These are phyloP conservation scores for Lycia hirtaria DNA, from an alignment of 2,888 invertebrate genomes.

Conservation along the genomic window DNA sequence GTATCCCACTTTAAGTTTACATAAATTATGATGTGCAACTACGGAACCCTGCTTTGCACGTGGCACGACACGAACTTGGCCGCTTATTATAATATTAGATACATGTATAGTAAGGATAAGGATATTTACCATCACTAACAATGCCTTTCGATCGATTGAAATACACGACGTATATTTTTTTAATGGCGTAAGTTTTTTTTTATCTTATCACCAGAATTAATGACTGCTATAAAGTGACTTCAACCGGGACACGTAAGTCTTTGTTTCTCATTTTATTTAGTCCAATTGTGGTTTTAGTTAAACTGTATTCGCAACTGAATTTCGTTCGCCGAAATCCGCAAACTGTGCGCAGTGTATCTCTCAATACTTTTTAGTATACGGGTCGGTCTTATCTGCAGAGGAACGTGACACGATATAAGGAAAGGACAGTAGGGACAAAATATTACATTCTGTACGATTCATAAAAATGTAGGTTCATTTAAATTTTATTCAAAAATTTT, in stretches of 20 bases:
- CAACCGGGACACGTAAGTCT: not conserved
- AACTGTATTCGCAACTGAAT: constrained; percentile 19
- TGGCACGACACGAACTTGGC: no score
- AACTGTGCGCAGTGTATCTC: constrained; percentile 23
- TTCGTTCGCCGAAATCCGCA: constrained; percentile 21
- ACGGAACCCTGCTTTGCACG: no score
- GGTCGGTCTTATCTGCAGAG: constrained; percentile 18
- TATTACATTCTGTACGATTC: no score
- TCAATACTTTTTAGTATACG: constrained; percentile 22
- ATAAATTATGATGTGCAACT: no score
- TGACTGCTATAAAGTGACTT: constrained; percentile 1
- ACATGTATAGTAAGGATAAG: no score
- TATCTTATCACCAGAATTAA: constrained; percentile 6
- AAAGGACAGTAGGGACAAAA: constrained; percentile 11
- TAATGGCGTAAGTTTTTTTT: not conserved
- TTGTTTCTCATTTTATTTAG: constrained; percentile 17
- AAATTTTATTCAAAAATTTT: no score
- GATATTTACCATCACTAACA: no score
- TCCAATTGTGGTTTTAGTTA: constrained; percentile 28
- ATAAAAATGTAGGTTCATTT: no score
- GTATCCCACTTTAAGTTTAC: no score
- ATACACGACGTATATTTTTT: no score
- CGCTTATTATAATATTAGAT: no score
- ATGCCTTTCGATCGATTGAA: no score
- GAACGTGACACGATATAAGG: constrained; percentile 1